Evolutionary conservation across 2,888 invertebrate genomes (phyloP).

Genomic region (Drosophila mayaguana): DNA sequence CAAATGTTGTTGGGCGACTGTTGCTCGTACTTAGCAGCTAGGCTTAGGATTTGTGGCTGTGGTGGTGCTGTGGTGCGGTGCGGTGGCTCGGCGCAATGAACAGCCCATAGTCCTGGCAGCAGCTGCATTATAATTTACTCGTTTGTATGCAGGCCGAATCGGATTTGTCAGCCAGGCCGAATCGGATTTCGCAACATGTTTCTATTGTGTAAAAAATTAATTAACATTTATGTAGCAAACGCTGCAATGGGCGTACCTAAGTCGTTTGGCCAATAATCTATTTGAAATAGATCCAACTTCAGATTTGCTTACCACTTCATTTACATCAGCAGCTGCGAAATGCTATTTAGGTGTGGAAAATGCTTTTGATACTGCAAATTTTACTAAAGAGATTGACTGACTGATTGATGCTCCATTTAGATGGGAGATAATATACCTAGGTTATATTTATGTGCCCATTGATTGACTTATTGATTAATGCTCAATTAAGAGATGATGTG

Average conservation of each 20-base stretch:
- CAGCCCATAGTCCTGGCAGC: constrained; percentile 46
- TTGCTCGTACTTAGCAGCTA: constrained; percentile 5
- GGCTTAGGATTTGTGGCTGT: constrained; percentile 37
- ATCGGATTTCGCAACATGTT: constrained; percentile 28
- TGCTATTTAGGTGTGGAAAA: neutral
- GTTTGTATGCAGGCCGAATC: constrained; percentile 66
- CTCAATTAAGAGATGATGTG: no score
- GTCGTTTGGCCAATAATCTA: constrained; percentile 12
- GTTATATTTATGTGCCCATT: no score
- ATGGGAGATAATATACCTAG: no score
- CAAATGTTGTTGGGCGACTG: constrained; percentile 48
- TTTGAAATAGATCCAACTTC: neutral
- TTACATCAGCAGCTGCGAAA: constrained; percentile 3
- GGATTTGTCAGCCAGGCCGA: constrained; percentile 39
- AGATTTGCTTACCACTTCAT: neutral
- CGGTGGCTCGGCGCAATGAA: neutral
- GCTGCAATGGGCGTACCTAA: neutral
- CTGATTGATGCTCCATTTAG: neutral
- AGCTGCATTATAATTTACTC: constrained; percentile 69
- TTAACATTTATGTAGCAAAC: constrained; percentile 46
- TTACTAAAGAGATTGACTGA: neutral
- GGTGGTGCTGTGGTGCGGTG: neutral
- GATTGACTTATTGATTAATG: no score
- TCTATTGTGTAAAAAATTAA: constrained; percentile 61
- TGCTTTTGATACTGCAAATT: neutral